These are phyloP conservation scores for Pygmarrhopalites habei DNA, from an alignment of 1,140 invertebrate species.

Conservation along the genomic window DNA sequence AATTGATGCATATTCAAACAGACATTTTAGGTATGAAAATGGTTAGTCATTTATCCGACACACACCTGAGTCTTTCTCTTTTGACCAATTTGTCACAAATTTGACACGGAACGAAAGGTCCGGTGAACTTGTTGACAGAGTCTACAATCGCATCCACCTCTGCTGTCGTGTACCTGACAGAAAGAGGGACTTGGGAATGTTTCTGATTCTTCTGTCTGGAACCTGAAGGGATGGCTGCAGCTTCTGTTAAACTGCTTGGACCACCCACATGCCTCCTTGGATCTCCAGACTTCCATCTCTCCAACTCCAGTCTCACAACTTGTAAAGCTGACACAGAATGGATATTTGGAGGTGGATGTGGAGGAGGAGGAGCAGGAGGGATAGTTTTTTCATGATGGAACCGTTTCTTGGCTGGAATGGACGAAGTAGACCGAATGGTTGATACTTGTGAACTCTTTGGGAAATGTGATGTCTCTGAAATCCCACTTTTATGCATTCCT, in stretches of 20 bases:
- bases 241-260: neutral
- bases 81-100: conserved; percentile 38
- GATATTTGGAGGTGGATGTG: neutral
- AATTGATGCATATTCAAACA: no score
- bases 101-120: conserved; percentile 29
- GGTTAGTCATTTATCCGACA: no score
- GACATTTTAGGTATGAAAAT: no score
- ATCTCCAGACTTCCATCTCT: no score
- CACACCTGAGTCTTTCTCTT: conserved; percentile 35
- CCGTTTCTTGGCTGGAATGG: conserved; percentile 7
- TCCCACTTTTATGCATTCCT: no score
- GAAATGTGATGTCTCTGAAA: no score
- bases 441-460: no score
- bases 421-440: neutral
- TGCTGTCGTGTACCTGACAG: conserved; percentile 32
- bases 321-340: no score
- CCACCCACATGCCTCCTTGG: neutral
- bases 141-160: conserved; percentile 38
- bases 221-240: conserved; percentile 3
- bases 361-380: neutral
- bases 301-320: no score
- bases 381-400: neutral
- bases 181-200: conserved; percentile 35
- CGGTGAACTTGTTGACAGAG: conserved; percentile 13
- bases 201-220: conserved; percentile 25